phyloP scores from a whole-genome alignment of 2,888 invertebrate genomes.

The Oscheius sp. region DNA sequence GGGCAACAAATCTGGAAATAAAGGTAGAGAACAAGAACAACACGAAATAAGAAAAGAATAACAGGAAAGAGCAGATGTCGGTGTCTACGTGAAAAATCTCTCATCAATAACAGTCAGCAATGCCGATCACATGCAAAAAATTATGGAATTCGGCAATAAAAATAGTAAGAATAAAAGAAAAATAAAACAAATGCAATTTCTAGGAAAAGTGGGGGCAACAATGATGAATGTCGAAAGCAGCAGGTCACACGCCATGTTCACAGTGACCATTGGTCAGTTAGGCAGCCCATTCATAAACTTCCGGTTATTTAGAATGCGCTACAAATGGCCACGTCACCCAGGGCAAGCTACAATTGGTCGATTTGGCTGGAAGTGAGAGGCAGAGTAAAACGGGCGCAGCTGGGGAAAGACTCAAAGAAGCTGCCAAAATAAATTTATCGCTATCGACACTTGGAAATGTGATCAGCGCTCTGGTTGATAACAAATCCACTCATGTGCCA shows the following conservation, averaged over 20 bases:
- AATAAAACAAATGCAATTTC: conserved; percentile 1
- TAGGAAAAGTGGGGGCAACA: conserved; percentile 84
- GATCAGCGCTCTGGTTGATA: conserved; percentile 96
- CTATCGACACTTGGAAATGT: conserved; percentile 97
- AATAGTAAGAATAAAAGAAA: conserved; percentile 80
- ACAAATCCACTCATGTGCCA: conserved; percentile 95
- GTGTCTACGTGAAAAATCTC: conserved; percentile 96
- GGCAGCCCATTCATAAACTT: neutral
- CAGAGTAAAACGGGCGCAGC: conserved; percentile 90
- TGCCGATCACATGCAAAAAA: conserved; percentile 91
- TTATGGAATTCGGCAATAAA: conserved; percentile 95
- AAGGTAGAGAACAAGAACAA: conserved; percentile 43
- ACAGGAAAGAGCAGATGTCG: conserved; percentile 93
- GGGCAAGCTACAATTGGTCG: conserved; percentile 96
- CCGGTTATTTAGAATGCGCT: conserved; percentile 26
- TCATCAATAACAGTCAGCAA: conserved; percentile 97
- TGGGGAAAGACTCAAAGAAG: conserved; percentile 84
- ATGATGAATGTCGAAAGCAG: conserved; percentile 94
- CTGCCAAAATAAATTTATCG: conserved; percentile 96
- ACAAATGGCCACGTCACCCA: conserved; percentile 76
- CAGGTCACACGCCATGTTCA: conserved; percentile 89
- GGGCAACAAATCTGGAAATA: conserved; percentile 73
- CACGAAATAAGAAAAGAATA: conserved; percentile 76
- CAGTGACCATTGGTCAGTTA: conserved; percentile 87
- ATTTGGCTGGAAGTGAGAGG: conserved; percentile 96